Percentiles rank a stretch among this genome's conserved stretches.
These are phyloP conservation scores for Panonychus citri DNA, from an alignment of 1,140 invertebrate species.

Conservation along the genomic window DNA sequence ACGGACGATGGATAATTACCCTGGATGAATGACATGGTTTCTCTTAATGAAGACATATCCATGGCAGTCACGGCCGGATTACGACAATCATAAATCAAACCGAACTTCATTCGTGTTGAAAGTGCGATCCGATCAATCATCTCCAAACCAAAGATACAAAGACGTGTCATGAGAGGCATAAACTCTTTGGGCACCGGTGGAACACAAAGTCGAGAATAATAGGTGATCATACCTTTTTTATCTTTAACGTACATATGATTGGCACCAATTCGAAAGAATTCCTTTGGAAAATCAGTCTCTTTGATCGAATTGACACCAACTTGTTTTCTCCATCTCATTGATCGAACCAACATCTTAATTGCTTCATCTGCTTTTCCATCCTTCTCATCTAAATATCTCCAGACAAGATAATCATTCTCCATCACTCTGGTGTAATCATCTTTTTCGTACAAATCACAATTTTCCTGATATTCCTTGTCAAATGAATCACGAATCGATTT, in stretches of 20 bases:
- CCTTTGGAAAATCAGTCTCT: constrained; percentile 10
- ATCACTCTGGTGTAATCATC: constrained; percentile 10
- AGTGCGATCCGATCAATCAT: constrained; percentile 1
- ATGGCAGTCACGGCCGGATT: constrained; percentile 1
- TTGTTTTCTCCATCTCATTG: constrained; percentile 5
- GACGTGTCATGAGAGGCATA: not conserved
- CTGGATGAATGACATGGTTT: not conserved
- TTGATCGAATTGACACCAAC: not conserved
- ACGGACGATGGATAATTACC: not conserved
- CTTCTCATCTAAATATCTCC: constrained; percentile 9
- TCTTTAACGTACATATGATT: constrained; percentile 5
- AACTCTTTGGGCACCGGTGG: constrained; percentile 7
- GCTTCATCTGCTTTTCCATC: constrained; percentile 6
- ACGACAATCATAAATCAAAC: constrained; percentile 7
- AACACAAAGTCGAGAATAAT: constrained; percentile 9
- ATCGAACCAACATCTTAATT: constrained; percentile 21
- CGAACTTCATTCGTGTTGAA: not conserved
- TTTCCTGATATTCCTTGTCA: not conserved
- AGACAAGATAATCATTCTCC: constrained; percentile 12
- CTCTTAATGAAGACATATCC: constrained; percentile 5
- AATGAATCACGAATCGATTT: not conserved
- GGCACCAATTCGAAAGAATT: constrained; percentile 7
- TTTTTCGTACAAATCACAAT: constrained; percentile 5
- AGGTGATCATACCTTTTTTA: constrained; percentile 1
- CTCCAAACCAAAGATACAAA: constrained; percentile 1